phyloP scores from a whole-genome alignment of 2,888 invertebrate genomes.

The Andrena dorsata region DNA sequence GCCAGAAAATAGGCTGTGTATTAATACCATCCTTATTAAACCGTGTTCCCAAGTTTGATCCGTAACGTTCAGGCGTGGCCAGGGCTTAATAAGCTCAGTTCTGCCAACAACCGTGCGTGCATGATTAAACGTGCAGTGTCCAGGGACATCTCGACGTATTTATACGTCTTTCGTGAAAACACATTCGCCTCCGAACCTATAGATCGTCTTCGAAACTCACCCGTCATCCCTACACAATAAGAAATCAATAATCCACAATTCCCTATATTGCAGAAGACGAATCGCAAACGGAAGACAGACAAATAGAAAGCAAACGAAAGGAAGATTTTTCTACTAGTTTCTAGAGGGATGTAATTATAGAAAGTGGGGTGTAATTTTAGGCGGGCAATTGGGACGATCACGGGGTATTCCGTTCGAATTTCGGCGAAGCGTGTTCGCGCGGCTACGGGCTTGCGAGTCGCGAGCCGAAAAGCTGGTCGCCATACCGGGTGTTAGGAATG shows the following conservation, averaged over 20 bases:
- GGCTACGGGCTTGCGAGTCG: conserved; percentile 24
- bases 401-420: conserved; percentile 51
- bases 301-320: not conserved
- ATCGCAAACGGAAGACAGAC: not conserved
- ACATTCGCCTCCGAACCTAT: not conserved
- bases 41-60: conserved; percentile 59
- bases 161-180: conserved; percentile 33
- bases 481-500: conserved; percentile 78
- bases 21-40: conserved; percentile 78
- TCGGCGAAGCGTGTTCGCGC: conserved; percentile 45
- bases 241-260: not conserved
- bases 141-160: conserved; percentile 40
- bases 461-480: conserved; percentile 67
- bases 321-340: conserved; percentile 1
- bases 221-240: not conserved
- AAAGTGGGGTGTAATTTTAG: conserved; percentile 36
- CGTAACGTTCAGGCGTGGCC: conserved; percentile 74
- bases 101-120: conserved; percentile 60
- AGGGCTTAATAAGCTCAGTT: conserved; percentile 73
- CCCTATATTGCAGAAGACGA: too few species aligned
- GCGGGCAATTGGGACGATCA: conserved; percentile 43
- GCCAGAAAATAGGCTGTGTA: conserved; percentile 66
- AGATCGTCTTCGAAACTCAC: not conserved
- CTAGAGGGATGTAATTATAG: conserved; percentile 24
- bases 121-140: conserved; percentile 40